These are phyloP conservation scores for Collichthys lucidus DNA, from an alignment of 2,113 vertebrate species.

Conservation along the genomic window DNA sequence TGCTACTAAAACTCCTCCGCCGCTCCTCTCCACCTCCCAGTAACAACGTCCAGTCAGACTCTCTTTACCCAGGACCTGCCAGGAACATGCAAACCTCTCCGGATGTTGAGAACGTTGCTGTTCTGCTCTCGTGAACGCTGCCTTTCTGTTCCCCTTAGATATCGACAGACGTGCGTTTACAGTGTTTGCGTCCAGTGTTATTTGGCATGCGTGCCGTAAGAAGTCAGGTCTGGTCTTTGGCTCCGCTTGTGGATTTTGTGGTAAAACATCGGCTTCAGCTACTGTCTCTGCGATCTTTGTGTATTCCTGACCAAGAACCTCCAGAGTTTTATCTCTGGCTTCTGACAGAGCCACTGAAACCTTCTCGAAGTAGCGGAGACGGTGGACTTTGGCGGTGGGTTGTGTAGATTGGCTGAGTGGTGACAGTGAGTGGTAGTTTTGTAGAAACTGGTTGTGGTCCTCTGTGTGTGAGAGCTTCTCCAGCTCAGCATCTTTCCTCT, in stretches of 20 bases:
- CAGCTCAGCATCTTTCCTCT: slow-evolving; percentile 34
- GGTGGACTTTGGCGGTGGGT: neutral
- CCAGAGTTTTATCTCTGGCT: slow-evolving; percentile 14
- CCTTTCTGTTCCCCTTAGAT: neutral
- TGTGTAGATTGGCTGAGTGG: neutral
- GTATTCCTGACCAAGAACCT: neutral
- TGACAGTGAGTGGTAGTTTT: neutral
- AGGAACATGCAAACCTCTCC: slow-evolving; percentile 24
- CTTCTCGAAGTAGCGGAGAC: slow-evolving; percentile 18
- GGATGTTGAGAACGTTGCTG: neutral
- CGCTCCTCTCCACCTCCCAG: neutral
- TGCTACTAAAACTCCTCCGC: neutral
- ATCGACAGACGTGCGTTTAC: neutral
- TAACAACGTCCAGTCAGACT: slow-evolving; percentile 4
- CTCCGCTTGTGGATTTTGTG: neutral
- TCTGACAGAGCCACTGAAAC: slow-evolving; percentile 7
- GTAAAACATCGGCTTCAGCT: rapidly evolving
- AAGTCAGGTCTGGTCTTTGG: slow-evolving; percentile 19
- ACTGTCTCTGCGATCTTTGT: neutral
- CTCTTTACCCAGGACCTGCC: slow-evolving; percentile 35
- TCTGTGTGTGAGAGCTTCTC: slow-evolving; percentile 29
- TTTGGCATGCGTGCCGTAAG: slow-evolving; percentile 9
- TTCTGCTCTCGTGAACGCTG: neutral
- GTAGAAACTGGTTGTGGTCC: slow-evolving; percentile 40
- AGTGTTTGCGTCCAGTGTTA: slow-evolving; percentile 18